phyloP scores from a whole-genome alignment of 2,797 vertebrate species.

The Hybognathus amarus region DNA sequence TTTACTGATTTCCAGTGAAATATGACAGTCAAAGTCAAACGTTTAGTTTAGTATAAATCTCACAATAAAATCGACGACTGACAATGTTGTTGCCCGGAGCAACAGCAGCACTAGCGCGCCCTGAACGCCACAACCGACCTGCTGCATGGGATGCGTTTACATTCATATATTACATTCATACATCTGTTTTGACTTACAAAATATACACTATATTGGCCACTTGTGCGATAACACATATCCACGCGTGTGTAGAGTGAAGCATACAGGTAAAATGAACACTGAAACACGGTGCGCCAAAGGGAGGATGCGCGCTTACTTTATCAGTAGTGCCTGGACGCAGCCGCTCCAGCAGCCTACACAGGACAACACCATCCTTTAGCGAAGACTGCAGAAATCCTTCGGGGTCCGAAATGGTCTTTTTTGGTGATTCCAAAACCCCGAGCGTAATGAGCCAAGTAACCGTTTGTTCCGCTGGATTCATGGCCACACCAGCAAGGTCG shows the following conservation, averaged over 20 bases:
- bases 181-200: constrained; percentile 11
- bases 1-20: neutral
- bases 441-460: constrained; percentile 96
- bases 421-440: constrained; percentile 94
- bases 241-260: constrained; percentile 11
- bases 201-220: neutral
- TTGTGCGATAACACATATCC: neutral
- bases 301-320: constrained; percentile 78
- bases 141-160: neutral
- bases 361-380: constrained; percentile 90
- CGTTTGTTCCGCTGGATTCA: constrained; percentile 95
- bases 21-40: neutral
- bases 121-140: constrained; percentile 23
- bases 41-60: neutral
- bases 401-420: constrained; percentile 92
- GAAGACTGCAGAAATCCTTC: constrained; percentile 88
- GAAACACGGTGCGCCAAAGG: constrained; percentile 31
- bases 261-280: constrained; percentile 4
- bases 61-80: constrained; percentile 11
- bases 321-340: constrained; percentile 89
- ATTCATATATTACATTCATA: neutral
- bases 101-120: constrained; percentile 32
- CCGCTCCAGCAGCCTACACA: constrained; percentile 90
- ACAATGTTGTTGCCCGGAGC: constrained; percentile 32
- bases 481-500: constrained; percentile 57